These are phyloP conservation scores for Enteromius mattozi DNA, from an alignment of 2,797 vertebrate genomes.

Conservation along the genomic window DNA sequence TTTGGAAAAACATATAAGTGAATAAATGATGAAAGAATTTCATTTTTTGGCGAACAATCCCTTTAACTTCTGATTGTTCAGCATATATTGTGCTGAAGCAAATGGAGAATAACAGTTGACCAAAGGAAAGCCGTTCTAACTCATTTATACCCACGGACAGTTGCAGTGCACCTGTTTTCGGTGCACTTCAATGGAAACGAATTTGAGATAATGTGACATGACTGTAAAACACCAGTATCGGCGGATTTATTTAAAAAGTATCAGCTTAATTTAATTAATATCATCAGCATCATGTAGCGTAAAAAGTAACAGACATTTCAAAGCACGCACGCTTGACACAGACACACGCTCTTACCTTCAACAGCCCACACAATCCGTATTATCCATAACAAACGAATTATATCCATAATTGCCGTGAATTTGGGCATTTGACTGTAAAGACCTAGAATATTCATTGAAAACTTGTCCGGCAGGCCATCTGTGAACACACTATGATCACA, in stretches of 20 bases:
- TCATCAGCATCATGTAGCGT: neutral
- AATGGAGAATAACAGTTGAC: neutral
- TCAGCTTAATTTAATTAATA: neutral
- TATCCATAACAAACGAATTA: constrained; percentile 73
- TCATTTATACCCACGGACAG: constrained; percentile 21
- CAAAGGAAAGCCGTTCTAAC: constrained; percentile 15
- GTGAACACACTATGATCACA: constrained; percentile 57
- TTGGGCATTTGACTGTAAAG: constrained; percentile 57
- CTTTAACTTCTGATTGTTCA: neutral
- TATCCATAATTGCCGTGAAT: constrained; percentile 66
- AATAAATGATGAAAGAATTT: neutral
- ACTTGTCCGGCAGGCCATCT: constrained; percentile 67
- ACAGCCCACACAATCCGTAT: constrained; percentile 72
- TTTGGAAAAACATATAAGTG: neutral
- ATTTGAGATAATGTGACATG: neutral
- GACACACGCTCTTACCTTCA: constrained; percentile 73
- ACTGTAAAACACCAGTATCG: neutral
- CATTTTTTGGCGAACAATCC: neutral
- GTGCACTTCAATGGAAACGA: neutral
- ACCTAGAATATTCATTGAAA: constrained; percentile 66
- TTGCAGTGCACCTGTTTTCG: constrained; percentile 40
- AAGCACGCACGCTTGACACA: constrained; percentile 31
- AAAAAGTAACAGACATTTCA: constrained; percentile 31
- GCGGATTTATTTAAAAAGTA: neutral
- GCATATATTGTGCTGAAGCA: neutral